Conservation (phyloP, 2,888 invertebrate species). For the Drosophila paranaensis region DNA sequence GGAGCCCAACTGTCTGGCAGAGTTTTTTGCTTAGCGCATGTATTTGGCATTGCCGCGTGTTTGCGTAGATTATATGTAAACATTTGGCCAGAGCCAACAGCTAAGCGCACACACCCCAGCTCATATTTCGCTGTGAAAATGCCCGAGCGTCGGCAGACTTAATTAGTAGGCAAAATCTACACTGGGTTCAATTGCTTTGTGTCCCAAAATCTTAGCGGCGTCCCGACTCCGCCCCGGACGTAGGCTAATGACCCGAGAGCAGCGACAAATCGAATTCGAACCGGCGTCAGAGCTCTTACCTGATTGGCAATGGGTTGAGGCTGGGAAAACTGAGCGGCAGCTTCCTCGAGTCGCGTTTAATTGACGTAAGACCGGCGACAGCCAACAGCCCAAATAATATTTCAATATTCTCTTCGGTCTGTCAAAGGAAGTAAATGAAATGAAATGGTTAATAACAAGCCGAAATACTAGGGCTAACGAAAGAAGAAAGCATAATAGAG, state of each 20-base stretch:
- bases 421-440: slow-evolving; percentile 13
- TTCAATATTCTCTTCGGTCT: slow-evolving; percentile 30
- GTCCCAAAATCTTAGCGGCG: slow-evolving; percentile 23
- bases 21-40: slow-evolving; percentile 41
- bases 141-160: slow-evolving; percentile 25
- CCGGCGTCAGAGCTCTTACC: slow-evolving; percentile 47
- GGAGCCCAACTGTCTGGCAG: slow-evolving; percentile 50
- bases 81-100: slow-evolving; percentile 51
- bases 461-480: slow-evolving; percentile 24
- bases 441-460: slow-evolving; percentile 48
- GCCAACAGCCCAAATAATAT: slow-evolving; percentile 19
- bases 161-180: slow-evolving; percentile 70
- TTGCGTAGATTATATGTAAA: slow-evolving; percentile 64
- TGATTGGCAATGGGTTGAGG: slow-evolving; percentile 48
- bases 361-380: slow-evolving; percentile 56
- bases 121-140: slow-evolving; percentile 21
- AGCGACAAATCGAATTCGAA: slow-evolving; percentile 49
- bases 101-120: slow-evolving; percentile 15
- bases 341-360: slow-evolving; percentile 43
- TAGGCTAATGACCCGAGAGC: slow-evolving; percentile 60
- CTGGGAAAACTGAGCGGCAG: slow-evolving; percentile 23
- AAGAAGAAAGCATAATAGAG: slow-evolving; percentile 14
- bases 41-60: slow-evolving; percentile 57
- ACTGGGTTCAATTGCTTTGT: slow-evolving; percentile 45
- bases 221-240: slow-evolving; percentile 8